Percentiles rank a stretch among this genome's conserved stretches.
Evolutionary conservation across 1,140 invertebrate species (phyloP).

Genomic region (Conus ventricosus): DNA sequence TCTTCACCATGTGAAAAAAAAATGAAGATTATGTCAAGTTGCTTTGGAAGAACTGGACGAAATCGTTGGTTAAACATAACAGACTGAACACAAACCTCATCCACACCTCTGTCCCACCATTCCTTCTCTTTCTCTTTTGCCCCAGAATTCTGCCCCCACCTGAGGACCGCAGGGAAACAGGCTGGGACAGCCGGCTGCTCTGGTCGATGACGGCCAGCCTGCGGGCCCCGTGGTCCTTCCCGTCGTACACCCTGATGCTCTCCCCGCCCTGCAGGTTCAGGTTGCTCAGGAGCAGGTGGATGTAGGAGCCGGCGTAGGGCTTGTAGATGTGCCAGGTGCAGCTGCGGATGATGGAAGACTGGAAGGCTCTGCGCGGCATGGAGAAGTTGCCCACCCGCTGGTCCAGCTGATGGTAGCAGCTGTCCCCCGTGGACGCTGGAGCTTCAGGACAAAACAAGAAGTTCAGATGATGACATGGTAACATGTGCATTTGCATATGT

Average conservation of each 20-base stretch:
- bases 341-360: not conserved
- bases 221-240: not conserved
- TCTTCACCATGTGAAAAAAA: too few relatives aligned
- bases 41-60: too few relatives aligned
- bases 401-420: not conserved
- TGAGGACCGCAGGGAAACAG: not conserved
- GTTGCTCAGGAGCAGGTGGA: not conserved
- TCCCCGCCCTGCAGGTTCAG: not conserved
- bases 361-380: not conserved
- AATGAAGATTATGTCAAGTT: too few relatives aligned
- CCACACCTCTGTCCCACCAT: too few relatives aligned
- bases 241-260: slow-evolving; percentile 1
- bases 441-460: too few relatives aligned
- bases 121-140: too few relatives aligned
- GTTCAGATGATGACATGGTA: too few relatives aligned
- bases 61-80: too few relatives aligned
- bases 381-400: not conserved
- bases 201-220: not conserved
- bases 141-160: not conserved
- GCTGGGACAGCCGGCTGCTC: not conserved
- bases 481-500: too few relatives aligned
- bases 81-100: too few relatives aligned
- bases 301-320: not conserved
- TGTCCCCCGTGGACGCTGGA: too few relatives aligned
- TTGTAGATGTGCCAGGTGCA: slow-evolving; percentile 19